Conservation (phyloP, 2,797 vertebrate species). For the Phalloptychus januarius region DNA sequence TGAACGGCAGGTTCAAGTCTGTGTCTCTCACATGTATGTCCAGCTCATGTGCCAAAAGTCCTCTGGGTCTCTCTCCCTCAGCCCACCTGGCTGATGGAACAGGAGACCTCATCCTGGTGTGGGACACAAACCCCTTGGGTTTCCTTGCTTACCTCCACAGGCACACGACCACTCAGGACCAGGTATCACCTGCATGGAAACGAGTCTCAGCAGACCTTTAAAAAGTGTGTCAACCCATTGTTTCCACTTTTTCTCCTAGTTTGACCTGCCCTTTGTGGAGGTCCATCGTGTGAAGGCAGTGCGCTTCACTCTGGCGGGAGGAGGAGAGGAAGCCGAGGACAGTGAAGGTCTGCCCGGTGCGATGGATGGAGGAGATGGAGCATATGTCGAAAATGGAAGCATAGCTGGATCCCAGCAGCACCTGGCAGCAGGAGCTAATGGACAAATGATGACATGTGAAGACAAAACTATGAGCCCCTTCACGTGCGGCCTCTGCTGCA, state of each 20-base stretch:
- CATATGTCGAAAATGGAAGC: constrained; percentile 31
- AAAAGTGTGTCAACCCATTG: not conserved
- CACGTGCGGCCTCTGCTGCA: constrained; percentile 76
- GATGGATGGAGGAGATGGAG: constrained; percentile 34
- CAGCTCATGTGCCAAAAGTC: constrained; percentile 83
- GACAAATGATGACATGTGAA: constrained; percentile 9
- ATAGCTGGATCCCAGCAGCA: constrained; percentile 68
- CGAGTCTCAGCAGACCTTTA: not conserved
- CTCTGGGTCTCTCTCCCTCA: constrained; percentile 83
- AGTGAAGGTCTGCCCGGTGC: constrained; percentile 1
- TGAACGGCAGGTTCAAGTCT: constrained; percentile 82
- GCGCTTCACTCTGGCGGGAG: constrained; percentile 72
- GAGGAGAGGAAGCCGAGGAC: constrained; percentile 49
- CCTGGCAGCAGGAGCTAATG: constrained; percentile 44
- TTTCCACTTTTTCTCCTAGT: constrained; percentile 63
- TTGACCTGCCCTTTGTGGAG: constrained; percentile 87
- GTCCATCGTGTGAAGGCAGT: constrained; percentile 84
- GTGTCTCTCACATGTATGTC: constrained; percentile 87
- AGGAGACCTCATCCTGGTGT: constrained; percentile 85
- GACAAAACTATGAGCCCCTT: constrained; percentile 49
- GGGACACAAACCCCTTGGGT: constrained; percentile 75
- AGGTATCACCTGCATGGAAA: constrained; percentile 65
- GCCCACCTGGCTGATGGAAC: constrained; percentile 88
- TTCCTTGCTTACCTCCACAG: constrained; percentile 84
- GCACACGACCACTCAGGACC: constrained; percentile 84